Percentiles rank a stretch among this genome's conserved stretches.
Conservation (phyloP, 2,888 invertebrate genomes). For the Leucophenga maculata region DNA sequence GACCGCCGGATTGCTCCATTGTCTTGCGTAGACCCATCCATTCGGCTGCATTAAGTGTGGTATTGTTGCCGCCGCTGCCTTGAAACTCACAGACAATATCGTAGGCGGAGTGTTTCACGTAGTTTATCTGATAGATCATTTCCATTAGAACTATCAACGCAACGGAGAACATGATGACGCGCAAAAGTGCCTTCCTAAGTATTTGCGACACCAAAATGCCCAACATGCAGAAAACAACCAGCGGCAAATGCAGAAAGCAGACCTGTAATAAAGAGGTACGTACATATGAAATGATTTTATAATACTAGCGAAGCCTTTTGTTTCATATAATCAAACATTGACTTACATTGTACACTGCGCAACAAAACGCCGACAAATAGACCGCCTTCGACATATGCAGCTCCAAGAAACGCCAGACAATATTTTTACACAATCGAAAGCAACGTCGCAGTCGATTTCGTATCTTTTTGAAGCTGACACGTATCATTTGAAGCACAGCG, state of each 20-base stretch:
- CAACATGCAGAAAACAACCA: conserved; percentile 83
- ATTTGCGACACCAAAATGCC: conserved; percentile 82
- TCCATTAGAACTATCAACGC: conserved; percentile 87
- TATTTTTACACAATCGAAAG: conserved; percentile 49
- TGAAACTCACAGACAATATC: conserved; percentile 80
- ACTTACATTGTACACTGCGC: conserved; percentile 72
- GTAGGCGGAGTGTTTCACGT: conserved; percentile 83
- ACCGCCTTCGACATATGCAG: conserved; percentile 93
- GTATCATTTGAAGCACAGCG: not conserved
- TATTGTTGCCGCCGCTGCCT: conserved; percentile 36
- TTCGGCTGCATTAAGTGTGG: conserved; percentile 77
- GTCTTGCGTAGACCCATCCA: conserved; percentile 89
- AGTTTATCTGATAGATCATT: conserved; percentile 96
- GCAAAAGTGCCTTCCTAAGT: conserved; percentile 80
- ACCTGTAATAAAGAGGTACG: conserved; percentile 75
- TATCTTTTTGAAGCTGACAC: conserved; percentile 34
- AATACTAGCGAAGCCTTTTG: not conserved
- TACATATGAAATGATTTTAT: not conserved
- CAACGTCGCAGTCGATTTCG: conserved; percentile 44
- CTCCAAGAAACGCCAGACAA: conserved; percentile 88
- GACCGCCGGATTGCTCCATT: conserved; percentile 65
- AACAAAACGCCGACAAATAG: conserved; percentile 83
- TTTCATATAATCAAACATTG: too few species aligned
- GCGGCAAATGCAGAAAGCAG: conserved; percentile 86
- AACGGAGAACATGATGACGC: conserved; percentile 82